Evolutionary conservation across 2,797 vertebrate genomes (phyloP), one percentile per base, ranked within the genome.

Genomic region (Chromobotia macracanthus): DNA sequence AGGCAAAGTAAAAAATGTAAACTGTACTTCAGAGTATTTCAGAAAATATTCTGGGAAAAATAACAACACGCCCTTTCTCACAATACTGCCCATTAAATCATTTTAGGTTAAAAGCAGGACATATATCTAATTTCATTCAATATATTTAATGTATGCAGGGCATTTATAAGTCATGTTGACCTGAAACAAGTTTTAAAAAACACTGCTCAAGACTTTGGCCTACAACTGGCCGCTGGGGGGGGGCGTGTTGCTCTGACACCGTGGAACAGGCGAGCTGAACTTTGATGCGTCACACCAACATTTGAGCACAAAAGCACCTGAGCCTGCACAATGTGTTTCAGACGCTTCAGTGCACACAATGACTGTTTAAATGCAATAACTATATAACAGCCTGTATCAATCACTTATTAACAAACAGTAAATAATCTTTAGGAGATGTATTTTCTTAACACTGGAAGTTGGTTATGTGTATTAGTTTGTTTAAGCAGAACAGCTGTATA

Each of bases 201-300:
- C 41, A 44, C 41, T 18, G 13, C 1, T 25, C 31, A 55, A 61
- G 60, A 19, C 46, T 70, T 51, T 68, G 53, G 31, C 55, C 75
- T 61, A 8, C 25, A 5, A 44, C 41, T 44, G 41, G 41, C 77
- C 77, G 69, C 77, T 44, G 41, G 41, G 41, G 63, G 77, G 75
- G 75, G 12, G 16, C 23, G 61, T 65, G 41, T 44, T 51, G 16
- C 31, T 50, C 15, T 79, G 77, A 79, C 77, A 65, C 46, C 21
- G 68, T 79, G 77, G 77, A 44, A 44, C 41, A 44, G 41, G 9
- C 41, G 9, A 10, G 41, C 11, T 83, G 84, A 74, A 67, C 75
- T 68, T 80, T 70, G 66, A 74, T 23, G 70, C 66, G n/a, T 46
- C 25, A 70, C 9, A 44, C 41, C 41, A 44, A 44, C 9, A 44